These are phyloP conservation scores for Parotocinclus haroldoi DNA, from an alignment of 2,797 vertebrate species.

Conservation along the genomic window DNA sequence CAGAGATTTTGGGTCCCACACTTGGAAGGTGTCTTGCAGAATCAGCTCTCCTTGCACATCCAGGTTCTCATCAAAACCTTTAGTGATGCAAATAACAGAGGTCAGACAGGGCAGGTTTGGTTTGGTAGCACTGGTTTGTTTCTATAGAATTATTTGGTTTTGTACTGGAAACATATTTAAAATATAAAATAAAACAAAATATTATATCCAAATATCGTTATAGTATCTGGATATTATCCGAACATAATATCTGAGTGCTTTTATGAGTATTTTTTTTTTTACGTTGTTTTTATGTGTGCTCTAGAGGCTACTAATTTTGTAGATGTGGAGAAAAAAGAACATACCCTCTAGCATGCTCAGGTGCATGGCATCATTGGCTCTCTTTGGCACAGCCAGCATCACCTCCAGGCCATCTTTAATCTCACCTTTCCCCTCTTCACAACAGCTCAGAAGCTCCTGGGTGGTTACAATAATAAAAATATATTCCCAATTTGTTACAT, in stretches of 20 bases:
- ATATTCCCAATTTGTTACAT: no score
- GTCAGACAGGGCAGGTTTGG: no score
- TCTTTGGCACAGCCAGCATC: slow-evolving; percentile 95
- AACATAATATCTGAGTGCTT: neutral
- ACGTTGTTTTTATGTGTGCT: no score
- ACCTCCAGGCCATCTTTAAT: slow-evolving; percentile 97
- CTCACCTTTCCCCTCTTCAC: slow-evolving; percentile 97
- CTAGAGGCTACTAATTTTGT: no score
- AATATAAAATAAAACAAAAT: no score
- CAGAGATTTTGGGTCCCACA: slow-evolving; percentile 96
- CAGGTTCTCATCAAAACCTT: slow-evolving; percentile 96
- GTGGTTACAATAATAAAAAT: neutral
- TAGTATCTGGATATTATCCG: no score
- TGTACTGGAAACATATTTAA: no score
- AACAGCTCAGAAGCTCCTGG: slow-evolving; percentile 93
- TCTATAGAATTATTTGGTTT: no score
- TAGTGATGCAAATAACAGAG: no score
- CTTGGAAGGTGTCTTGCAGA: slow-evolving; percentile 97
- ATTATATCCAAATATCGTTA: no score
- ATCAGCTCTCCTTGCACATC: slow-evolving; percentile 96
- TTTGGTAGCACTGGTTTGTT: neutral
- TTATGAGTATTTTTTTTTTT: neutral
- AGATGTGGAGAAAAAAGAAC: neutral
- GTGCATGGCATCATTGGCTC: slow-evolving; percentile 97
- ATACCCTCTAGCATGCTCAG: slow-evolving; percentile 94